Evolutionary conservation across 2,113 vertebrate genomes (phyloP).

Genomic region (Tupaia tana): DNA sequence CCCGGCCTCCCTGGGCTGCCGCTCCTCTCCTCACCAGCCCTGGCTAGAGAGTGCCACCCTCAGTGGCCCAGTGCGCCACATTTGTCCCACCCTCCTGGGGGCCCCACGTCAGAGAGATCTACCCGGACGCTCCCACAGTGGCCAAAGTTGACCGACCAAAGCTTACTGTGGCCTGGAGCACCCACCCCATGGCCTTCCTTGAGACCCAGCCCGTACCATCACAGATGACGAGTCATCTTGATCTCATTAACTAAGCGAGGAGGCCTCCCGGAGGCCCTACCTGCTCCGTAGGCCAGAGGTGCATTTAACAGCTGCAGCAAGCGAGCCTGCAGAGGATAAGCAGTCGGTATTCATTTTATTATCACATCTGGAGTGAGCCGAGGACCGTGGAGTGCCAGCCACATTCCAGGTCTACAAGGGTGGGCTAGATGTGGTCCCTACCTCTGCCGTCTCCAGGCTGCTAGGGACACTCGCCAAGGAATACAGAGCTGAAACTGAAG

Average conservation of each 20-base stretch:
- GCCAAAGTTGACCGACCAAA: background rate
- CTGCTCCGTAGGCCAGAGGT: background rate
- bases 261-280: background rate
- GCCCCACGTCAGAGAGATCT: background rate
- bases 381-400: background rate
- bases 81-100: background rate
- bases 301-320: background rate
- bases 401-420: background rate
- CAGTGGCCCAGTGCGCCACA: background rate
- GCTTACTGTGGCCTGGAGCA: background rate
- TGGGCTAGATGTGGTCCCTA: background rate
- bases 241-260: background rate
- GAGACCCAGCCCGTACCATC: background rate
- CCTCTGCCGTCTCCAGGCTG: background rate
- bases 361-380: background rate
- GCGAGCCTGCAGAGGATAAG: background rate
- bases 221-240: background rate
- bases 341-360: background rate
- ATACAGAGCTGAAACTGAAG: background rate
- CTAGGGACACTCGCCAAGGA: background rate
- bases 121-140: background rate
- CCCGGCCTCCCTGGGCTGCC: fast-evolving
- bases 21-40: background rate
- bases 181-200: background rate
- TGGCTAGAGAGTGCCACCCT: background rate